Conservation (phyloP, 2,888 invertebrate species). For the Andrena hattorfiana region DNA sequence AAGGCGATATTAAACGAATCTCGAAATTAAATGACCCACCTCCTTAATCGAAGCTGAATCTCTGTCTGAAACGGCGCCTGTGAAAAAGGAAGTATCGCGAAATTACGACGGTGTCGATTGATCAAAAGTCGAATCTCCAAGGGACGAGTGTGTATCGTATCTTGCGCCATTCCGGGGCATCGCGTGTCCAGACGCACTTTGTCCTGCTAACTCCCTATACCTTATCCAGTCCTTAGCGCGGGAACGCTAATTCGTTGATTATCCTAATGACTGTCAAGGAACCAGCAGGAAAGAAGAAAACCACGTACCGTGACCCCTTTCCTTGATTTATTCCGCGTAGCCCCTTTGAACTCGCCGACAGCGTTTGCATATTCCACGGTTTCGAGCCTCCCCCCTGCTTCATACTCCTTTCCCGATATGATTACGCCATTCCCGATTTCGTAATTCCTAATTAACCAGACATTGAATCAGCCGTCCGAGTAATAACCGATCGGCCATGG, state of each 20-base stretch:
- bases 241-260: conserved; percentile 83
- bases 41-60: not conserved
- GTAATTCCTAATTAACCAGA: conserved; percentile 28
- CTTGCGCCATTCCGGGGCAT: conserved; percentile 66
- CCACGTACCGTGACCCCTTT: conserved; percentile 53
- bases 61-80: not conserved
- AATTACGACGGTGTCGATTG: conserved; percentile 26
- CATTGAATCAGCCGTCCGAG: conserved; percentile 6
- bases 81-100: not conserved
- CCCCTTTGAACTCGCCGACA: conserved; percentile 68
- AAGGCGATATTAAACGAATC: no score
- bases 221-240: conserved; percentile 81
- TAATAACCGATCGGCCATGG: not conserved
- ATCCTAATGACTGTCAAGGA: conserved; percentile 80
- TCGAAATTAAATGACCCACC: not conserved
- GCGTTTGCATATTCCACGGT: conserved; percentile 37
- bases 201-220: conserved; percentile 78
- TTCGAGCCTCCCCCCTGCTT: not conserved
- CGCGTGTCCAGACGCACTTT: conserved; percentile 82
- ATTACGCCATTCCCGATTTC: conserved; percentile 1
- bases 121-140: conserved; percentile 48
- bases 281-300: conserved; percentile 66
- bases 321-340: conserved; percentile 65
- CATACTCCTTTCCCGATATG: conserved; percentile 20
- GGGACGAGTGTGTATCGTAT: conserved; percentile 56